phyloP scores from a whole-genome alignment of 2,797 vertebrate genomes.

The Sebastes steindachneri region DNA sequence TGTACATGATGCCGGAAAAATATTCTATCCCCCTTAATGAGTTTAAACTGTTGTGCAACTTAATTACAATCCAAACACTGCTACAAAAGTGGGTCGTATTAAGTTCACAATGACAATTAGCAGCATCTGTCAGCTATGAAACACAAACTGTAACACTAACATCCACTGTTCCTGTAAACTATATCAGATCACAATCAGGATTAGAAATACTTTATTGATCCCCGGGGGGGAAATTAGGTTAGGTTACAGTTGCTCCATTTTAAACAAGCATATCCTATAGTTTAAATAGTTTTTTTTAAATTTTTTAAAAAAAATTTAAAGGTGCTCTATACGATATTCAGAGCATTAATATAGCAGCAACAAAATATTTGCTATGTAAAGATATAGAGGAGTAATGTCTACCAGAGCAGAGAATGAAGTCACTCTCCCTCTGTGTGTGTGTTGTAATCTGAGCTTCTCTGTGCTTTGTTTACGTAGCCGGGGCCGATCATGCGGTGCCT shows the following conservation, averaged over 20 bases:
- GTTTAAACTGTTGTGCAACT: background rate
- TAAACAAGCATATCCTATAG: background rate
- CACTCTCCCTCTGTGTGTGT: background rate
- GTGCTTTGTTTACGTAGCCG: too few relatives aligned
- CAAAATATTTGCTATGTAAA: background rate
- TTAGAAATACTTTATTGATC: background rate
- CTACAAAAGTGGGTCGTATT: background rate
- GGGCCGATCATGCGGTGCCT: too few relatives aligned
- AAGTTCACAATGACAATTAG: background rate
- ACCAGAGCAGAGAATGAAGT: background rate
- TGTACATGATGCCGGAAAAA: background rate
- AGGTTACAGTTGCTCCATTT: background rate
- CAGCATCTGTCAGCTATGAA: background rate
- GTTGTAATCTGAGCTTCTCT: background rate
- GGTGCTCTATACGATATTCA: background rate
- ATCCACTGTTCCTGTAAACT: background rate
- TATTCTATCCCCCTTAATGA: background rate
- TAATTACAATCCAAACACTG: background rate
- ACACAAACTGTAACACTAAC: background rate
- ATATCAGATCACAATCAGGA: background rate
- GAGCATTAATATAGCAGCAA: background rate
- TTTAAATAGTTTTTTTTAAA: background rate
- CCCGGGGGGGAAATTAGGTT: background rate
- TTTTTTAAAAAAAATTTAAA: background rate
- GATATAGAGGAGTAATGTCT: background rate